Evolutionary conservation across 2,797 vertebrate species (phyloP).

Genomic region (Channallabes apus): DNA sequence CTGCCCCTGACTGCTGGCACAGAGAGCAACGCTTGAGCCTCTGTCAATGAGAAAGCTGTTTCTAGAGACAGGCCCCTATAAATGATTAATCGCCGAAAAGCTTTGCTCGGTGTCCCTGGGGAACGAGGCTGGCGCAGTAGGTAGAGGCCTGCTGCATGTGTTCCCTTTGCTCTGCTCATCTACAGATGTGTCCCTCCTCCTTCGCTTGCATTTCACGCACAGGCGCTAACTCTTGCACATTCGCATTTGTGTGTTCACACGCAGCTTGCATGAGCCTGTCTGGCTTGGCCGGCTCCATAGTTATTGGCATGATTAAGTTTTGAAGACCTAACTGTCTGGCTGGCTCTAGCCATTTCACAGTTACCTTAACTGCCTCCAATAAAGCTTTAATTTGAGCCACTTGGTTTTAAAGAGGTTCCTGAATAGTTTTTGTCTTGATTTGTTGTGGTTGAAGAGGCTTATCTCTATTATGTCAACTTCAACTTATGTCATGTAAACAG

Average conservation of each 20-base stretch:
- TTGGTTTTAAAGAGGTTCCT: conserved; percentile 26
- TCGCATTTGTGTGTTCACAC: conserved; percentile 30
- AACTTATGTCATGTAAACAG: conserved; percentile 63
- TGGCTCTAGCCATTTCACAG: conserved; percentile 35
- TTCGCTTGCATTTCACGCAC: conserved; percentile 30
- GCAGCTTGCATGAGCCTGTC: conserved; percentile 12
- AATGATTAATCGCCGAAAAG: conserved; percentile 58
- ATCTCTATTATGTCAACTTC: conserved; percentile 61
- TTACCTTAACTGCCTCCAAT: conserved; percentile 19
- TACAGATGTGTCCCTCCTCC: conserved; percentile 43
- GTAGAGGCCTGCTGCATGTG: conserved; percentile 37
- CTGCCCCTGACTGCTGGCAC: conserved; percentile 46
- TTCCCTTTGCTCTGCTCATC: conserved; percentile 31
- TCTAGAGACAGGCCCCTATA: conserved; percentile 48
- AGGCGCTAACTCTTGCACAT: conserved; percentile 24
- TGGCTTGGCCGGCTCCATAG: conserved; percentile 21
- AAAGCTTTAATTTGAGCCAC: conserved; percentile 27
- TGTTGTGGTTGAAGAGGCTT: conserved; percentile 63
- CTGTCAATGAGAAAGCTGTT: conserved; percentile 54
- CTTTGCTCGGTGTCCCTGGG: conserved; percentile 23
- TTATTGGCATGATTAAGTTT: conserved; percentile 31
- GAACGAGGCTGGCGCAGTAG: conserved; percentile 36
- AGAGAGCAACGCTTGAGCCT: conserved; percentile 38
- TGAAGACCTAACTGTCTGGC: conserved; percentile 25
- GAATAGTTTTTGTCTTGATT: conserved; percentile 51